A percentile compares a stretch with the other conserved stretches of the same genome.
phyloP scores from a whole-genome alignment of 2,797 vertebrate species.

The Darevskia nairensis region DNA sequence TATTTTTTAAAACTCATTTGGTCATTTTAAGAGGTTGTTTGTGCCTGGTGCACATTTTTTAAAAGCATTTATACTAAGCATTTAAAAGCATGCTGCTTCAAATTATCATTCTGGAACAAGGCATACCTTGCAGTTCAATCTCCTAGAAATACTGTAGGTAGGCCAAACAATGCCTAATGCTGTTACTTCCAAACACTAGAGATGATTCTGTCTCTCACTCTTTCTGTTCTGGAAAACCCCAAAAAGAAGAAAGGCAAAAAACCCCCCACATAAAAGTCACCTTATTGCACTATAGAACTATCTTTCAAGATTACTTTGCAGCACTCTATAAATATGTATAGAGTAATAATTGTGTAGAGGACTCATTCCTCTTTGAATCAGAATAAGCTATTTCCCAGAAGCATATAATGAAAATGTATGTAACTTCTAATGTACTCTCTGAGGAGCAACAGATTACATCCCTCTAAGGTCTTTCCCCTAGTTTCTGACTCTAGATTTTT shows the following conservation, averaged over 20 bases:
- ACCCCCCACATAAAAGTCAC: slow-evolving; percentile 3
- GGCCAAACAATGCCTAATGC: neutral
- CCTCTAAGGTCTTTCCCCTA: neutral
- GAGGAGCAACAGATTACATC: slow-evolving; percentile 11
- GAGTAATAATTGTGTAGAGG: slow-evolving; percentile 10
- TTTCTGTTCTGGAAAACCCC: slow-evolving; percentile 4
- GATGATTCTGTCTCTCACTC: neutral
- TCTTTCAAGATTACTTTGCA: neutral
- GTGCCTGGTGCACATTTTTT: neutral
- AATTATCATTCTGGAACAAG: neutral
- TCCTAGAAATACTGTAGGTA: neutral
- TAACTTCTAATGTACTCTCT: neutral
- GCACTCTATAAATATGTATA: slow-evolving; percentile 5
- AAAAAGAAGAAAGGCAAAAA: neutral
- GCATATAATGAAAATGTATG: neutral
- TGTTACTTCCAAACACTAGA: slow-evolving; percentile 10
- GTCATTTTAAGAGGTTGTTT: neutral
- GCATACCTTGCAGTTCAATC: neutral
- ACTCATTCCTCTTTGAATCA: slow-evolving; percentile 23
- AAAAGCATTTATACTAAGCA: neutral
- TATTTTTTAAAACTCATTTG: neutral
- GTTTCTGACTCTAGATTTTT: neutral
- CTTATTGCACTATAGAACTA: neutral
- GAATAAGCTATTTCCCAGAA: slow-evolving; percentile 29
- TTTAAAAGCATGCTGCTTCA: neutral